Percentiles rank a stretch among this genome's conserved stretches.
Evolutionary conservation across 2,113 vertebrate species (phyloP).

Genomic region (Tachycineta bicolor): DNA sequence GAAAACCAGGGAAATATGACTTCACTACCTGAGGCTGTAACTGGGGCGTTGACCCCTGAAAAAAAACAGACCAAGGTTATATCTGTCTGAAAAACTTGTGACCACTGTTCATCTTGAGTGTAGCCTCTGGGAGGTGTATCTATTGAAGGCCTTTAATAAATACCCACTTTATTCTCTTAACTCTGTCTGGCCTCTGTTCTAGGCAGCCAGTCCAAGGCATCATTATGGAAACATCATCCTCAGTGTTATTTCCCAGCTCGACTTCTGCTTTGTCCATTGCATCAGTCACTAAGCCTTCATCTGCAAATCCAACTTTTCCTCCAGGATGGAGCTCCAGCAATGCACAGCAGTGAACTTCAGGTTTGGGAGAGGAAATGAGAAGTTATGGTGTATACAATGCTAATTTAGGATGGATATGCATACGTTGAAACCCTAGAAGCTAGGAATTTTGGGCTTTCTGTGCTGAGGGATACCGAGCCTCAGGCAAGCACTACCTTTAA

Average conservation of each 20-base stretch:
- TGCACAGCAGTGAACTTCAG: neutral
- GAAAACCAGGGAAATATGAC: neutral
- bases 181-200: too few species aligned
- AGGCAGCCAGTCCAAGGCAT: neutral
- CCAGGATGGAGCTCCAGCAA: neutral
- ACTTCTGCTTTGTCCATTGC: neutral
- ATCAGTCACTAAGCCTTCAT: neutral
- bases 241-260: neutral
- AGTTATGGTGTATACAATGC: neutral
- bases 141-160: neutral
- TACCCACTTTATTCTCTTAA: neutral
- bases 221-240: neutral
- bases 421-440: too few species aligned
- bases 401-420: neutral
- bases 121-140: neutral
- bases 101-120: neutral
- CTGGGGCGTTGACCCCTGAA: neutral
- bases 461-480: too few species aligned
- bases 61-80: neutral
- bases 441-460: too few species aligned
- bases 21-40: neutral
- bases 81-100: neutral
- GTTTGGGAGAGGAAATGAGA: neutral
- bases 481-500: too few species aligned
- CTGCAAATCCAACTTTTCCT: neutral